phyloP scores from a whole-genome alignment of 2,888 invertebrate genomes.

The Perizoma flavofasciatum region DNA sequence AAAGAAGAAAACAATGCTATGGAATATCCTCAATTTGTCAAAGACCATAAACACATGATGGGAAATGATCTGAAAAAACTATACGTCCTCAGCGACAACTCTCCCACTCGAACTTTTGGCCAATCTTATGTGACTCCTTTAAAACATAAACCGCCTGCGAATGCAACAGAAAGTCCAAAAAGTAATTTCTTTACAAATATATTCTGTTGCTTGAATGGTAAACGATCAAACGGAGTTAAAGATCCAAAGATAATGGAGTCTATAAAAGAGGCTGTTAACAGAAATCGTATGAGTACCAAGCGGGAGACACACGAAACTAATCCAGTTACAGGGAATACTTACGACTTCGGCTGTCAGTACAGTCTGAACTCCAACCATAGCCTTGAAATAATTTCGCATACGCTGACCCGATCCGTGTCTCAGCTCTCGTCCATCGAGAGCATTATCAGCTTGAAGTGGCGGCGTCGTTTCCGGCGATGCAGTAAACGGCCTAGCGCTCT shows the following conservation, averaged over 20 bases:
- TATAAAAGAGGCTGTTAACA: slow-evolving; percentile 6
- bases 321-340: slow-evolving; percentile 31
- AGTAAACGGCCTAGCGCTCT: slow-evolving; percentile 37
- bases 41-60: slow-evolving; percentile 25
- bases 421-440: slow-evolving; percentile 45
- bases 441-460: slow-evolving; percentile 41
- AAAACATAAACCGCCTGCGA: slow-evolving; percentile 25
- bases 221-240: slow-evolving; percentile 14
- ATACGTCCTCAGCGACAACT: slow-evolving; percentile 16
- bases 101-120: slow-evolving; percentile 40
- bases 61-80: slow-evolving; percentile 35
- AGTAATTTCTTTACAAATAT: slow-evolving; percentile 39
- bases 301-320: slow-evolving; percentile 32
- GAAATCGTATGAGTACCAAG: slow-evolving; percentile 4
- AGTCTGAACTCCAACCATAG: slow-evolving; percentile 54
- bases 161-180: slow-evolving; percentile 33
- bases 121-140: slow-evolving; percentile 42
- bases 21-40: slow-evolving; percentile 37
- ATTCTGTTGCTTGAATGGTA: slow-evolving; percentile 47
- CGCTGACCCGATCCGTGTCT: slow-evolving; percentile 50
- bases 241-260: background rate
- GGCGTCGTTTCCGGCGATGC: slow-evolving; percentile 25
- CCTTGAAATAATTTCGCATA: slow-evolving; percentile 55
- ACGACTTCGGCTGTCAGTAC: slow-evolving; percentile 55
- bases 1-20: slow-evolving; percentile 35